Evolutionary conservation across 1,140 invertebrate genomes (phyloP).

Genomic region (Drosophila insularis): DNA sequence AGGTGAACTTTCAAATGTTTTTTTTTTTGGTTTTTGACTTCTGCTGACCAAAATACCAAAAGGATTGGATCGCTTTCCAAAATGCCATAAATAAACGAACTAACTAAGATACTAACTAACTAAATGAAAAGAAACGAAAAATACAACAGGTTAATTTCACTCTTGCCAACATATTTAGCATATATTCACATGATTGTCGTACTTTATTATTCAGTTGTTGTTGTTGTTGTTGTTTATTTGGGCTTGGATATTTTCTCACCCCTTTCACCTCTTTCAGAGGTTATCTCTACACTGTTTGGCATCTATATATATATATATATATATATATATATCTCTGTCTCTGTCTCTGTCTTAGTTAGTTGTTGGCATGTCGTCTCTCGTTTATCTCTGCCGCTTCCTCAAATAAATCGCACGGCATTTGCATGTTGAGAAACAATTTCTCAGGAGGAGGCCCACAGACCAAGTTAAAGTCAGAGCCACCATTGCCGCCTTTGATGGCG

Average conservation of each 20-base stretch:
- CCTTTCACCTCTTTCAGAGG: conserved; percentile 53
- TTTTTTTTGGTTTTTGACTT: not conserved
- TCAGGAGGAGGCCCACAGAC: conserved; percentile 55
- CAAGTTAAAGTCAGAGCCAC: not conserved
- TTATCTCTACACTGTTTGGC: conserved; percentile 21
- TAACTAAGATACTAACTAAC: conserved; percentile 17
- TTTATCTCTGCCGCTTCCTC: conserved; percentile 69
- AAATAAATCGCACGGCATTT: conserved; percentile 78
- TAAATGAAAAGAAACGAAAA: not conserved
- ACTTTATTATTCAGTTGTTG: conserved; percentile 2
- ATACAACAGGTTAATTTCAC: conserved; percentile 70
- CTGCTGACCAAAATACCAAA: conserved; percentile 40
- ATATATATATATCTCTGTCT: too few species aligned
- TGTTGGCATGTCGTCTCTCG: conserved; percentile 63
- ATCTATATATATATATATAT: too few species aligned
- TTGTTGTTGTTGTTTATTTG: conserved; percentile 13
- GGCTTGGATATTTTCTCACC: conserved; percentile 57
- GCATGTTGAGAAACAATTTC: conserved; percentile 79
- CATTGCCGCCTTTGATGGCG: conserved; percentile 70
- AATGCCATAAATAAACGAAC: conserved; percentile 48
- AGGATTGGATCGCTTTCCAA: conserved; percentile 62
- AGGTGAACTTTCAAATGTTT: conserved; percentile 18
- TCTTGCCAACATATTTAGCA: conserved; percentile 49
- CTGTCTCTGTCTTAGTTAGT: conserved; percentile 13
- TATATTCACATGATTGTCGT: conserved; percentile 28